Conservation (phyloP, 2,113 vertebrate species). For the Clarias batrachus region DNA sequence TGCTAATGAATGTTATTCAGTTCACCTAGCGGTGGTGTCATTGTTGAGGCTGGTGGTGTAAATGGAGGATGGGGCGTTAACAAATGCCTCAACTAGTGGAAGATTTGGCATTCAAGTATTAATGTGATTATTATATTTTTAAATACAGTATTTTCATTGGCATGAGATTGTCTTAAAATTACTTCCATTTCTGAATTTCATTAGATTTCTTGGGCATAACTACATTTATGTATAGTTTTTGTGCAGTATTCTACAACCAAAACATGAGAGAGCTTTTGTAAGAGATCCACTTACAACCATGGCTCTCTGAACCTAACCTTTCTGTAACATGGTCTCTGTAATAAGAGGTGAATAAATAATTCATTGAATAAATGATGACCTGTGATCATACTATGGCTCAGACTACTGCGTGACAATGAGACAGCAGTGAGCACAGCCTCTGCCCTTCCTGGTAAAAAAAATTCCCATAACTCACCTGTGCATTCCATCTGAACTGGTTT, state of each 20-base stretch:
- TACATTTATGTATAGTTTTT: not conserved
- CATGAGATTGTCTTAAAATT: no score
- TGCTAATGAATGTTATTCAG: no score
- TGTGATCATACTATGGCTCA: slow-evolving; percentile 45
- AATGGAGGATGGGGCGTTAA: not conserved
- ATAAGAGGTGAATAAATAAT: slow-evolving; percentile 71
- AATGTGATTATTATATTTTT: not conserved
- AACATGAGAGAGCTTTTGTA: not conserved
- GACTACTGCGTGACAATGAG: slow-evolving; percentile 52
- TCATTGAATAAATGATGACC: slow-evolving; percentile 72
- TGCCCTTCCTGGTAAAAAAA: not conserved
- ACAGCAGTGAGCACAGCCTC: slow-evolving; percentile 14
- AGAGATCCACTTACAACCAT: not conserved
- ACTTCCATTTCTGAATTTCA: not conserved
- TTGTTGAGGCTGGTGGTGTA: no score
- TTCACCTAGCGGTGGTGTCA: no score
- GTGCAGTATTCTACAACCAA: not conserved
- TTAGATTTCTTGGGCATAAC: not conserved
- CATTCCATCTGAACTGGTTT: not conserved
- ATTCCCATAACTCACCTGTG: not conserved
- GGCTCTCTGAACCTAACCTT: slow-evolving; percentile 21
- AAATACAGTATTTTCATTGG: not conserved
- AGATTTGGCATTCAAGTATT: not conserved
- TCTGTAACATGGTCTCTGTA: slow-evolving; percentile 44
- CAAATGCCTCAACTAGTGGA: not conserved